phyloP scores from a whole-genome alignment of 2,113 vertebrate genomes.

The Misgurnus anguillicaudatus region DNA sequence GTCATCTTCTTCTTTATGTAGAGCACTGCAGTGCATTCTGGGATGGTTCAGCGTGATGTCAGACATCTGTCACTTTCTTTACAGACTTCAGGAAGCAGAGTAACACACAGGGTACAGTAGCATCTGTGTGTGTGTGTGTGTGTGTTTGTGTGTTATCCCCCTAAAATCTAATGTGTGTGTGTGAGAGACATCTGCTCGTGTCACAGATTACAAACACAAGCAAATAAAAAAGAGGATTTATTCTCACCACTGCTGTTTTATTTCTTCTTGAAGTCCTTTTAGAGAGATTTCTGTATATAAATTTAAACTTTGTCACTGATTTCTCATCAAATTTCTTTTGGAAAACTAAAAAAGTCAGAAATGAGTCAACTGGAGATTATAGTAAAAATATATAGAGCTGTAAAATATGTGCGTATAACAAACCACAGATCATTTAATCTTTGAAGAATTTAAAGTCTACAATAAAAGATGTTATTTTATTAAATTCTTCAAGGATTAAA shows the following conservation, averaged over 20 bases:
- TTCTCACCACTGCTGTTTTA: slow-evolving; percentile 20
- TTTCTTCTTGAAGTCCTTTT: slow-evolving; percentile 51
- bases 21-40: slow-evolving; percentile 53
- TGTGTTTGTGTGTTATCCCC: too few species aligned
- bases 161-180: too few species aligned
- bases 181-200: slow-evolving; percentile 24
- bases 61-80: slow-evolving; percentile 68
- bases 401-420: too few species aligned
- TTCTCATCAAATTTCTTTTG: too few species aligned
- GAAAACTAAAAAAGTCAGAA: too few species aligned
- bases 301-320: too few species aligned
- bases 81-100: slow-evolving; percentile 60
- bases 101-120: slow-evolving; percentile 58
- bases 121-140: background rate
- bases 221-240: slow-evolving; percentile 67
- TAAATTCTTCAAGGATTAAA: too few species aligned
- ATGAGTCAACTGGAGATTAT: too few species aligned
- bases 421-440: too few species aligned
- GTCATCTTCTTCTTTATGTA: slow-evolving; percentile 31
- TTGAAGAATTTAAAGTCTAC: too few species aligned
- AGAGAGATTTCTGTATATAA: slow-evolving; percentile 33
- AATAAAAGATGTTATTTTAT: too few species aligned
- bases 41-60: slow-evolving; percentile 63
- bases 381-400: too few species aligned
- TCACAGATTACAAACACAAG: slow-evolving; percentile 57